Base-by-base conservation (phyloP, 2,113 vertebrate species). In the Mugil cephalus region DNA sequence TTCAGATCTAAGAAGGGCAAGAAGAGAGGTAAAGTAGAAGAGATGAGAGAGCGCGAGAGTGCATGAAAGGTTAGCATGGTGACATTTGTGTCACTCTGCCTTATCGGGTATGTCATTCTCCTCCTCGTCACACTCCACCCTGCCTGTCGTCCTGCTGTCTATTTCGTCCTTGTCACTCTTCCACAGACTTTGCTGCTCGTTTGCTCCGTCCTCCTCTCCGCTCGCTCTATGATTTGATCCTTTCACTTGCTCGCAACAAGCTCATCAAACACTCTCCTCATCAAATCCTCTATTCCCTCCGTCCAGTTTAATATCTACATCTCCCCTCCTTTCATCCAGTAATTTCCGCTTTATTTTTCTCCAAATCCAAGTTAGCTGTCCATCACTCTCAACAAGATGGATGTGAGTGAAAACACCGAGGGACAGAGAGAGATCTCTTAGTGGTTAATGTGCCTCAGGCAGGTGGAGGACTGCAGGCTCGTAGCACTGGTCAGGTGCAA, bases 61-160 rank as follows among this genome's bases (percentile, higher is more conserved):
- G 85, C 77, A 89, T 77, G 56, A 90, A 92, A 93, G 90, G 90
- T 92, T 90, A 89, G 83, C 69, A 69, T 62, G 81, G 78, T 89
- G 91, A 91, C 91, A 91, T 92, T 92, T 88, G 78, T 91, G 89
- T 90, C 91, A 88, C 86, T 92, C 86, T 80, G 78, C 79, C 80
- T 93, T 84, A 89, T 92, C 89, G 12, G 76, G 77, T 52, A 66
- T 75, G 86, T 89, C 92, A 88, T 80, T 91, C 89, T 85, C 65
- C 66, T 53, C 82, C 80, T 48, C 63, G 67, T 89, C 89, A 87
- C 80, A 81, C 87, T 87, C 85, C 82, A 61, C 76, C 86, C 85
- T 65, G 83, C 80, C 87, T 87, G 89, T 89, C 84, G 52, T 84
- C 77, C 83, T 70, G 84, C 89, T 88, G 87, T 90, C 91, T 82